Percentiles rank a stretch among this genome's conserved stretches.
Evolutionary conservation across 2,888 invertebrate species (phyloP).

Genomic region (Aphodius granarius): DNA sequence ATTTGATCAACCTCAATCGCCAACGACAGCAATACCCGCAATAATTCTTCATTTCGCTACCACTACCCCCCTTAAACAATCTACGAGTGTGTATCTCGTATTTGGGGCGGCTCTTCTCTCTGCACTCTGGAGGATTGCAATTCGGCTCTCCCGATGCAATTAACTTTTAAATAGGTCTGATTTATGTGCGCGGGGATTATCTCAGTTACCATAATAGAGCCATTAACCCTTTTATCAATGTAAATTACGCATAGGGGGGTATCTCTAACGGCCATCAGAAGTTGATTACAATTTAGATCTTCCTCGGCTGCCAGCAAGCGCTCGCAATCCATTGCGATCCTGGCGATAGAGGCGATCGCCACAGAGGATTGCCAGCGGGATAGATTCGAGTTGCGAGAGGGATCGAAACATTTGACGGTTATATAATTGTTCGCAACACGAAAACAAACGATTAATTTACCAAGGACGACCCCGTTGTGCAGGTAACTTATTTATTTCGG

Average conservation of each 20-base stretch:
- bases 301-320: too few relatives aligned
- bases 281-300: conserved; percentile 27
- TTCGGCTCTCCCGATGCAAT: conserved; percentile 25
- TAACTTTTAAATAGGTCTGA: conserved; percentile 28
- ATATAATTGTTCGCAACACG: background rate
- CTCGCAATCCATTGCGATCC: background rate
- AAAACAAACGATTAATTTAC: background rate
- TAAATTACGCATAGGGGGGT: conserved; percentile 28
- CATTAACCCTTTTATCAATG: conserved; percentile 30
- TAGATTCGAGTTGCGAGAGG: background rate
- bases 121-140: conserved; percentile 18
- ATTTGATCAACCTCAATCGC: background rate
- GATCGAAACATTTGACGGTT: background rate
- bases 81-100: background rate
- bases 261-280: conserved; percentile 26
- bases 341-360: background rate
- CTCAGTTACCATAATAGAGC: conserved; percentile 28
- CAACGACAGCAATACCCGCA: background rate
- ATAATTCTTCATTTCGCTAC: background rate
- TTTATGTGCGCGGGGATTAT: conserved; percentile 26
- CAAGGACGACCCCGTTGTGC: background rate
- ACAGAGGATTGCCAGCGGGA: background rate
- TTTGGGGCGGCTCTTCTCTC: background rate
- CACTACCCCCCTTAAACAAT: background rate
- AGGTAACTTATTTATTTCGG: background rate